A percentile compares a stretch with the other conserved stretches of the same genome.
Conservation (phyloP, 1,140 invertebrate genomes). For the Planococcus citri region DNA sequence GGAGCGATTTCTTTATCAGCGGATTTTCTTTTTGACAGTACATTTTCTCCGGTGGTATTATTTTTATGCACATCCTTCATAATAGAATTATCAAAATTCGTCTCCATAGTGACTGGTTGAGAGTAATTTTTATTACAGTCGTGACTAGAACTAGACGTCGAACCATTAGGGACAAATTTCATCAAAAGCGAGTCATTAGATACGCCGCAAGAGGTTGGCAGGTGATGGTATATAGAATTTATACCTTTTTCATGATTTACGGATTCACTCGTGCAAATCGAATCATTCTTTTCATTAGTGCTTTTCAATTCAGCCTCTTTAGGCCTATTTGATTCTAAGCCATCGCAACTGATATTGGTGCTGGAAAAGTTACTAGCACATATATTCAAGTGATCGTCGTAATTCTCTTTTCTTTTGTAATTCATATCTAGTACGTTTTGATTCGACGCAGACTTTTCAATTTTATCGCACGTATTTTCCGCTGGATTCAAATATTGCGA, state of each 20-base stretch:
- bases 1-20: conserved; percentile 18
- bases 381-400: not conserved
- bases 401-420: not conserved
- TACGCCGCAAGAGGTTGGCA: not conserved
- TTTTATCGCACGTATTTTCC: not conserved
- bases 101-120: not conserved
- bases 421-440: not conserved
- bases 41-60: conserved; percentile 22
- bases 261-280: not conserved
- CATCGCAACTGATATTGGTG: not conserved
- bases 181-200: not conserved
- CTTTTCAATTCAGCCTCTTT: not conserved
- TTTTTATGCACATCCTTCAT: conserved; percentile 26
- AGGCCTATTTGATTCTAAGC: not conserved
- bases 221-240: not conserved
- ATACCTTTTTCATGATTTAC: not conserved
- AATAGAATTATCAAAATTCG: not conserved
- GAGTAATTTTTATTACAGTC: not conserved
- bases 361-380: not conserved
- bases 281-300: not conserved
- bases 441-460: not conserved
- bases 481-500: not conserved
- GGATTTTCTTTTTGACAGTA: not conserved
- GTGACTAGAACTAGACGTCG: not conserved
- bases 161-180: not conserved